Percentiles rank a stretch among this genome's conserved stretches.
Evolutionary conservation across 2,888 invertebrate genomes (phyloP).

Genomic region (Acleris cristana): DNA sequence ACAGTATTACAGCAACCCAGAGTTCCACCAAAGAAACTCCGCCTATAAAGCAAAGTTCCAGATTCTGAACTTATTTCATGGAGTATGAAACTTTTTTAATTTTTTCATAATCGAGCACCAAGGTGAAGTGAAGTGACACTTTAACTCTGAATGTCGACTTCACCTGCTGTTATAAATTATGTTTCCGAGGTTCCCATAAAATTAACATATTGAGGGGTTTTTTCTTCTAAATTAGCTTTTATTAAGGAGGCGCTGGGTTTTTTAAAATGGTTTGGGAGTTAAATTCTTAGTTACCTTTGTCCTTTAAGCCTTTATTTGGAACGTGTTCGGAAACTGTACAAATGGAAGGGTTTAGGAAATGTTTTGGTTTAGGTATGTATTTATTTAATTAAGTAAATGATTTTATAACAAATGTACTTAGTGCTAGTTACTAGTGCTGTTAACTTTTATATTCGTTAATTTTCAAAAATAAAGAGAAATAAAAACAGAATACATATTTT

Average conservation of each 20-base stretch:
- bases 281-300: constrained; percentile 16
- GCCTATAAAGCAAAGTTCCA: too few relatives aligned
- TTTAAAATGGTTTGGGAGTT: background rate
- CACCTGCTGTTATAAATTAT: constrained; percentile 22
- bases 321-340: constrained; percentile 10
- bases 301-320: background rate
- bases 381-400: background rate
- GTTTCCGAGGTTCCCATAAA: constrained; percentile 5
- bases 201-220: constrained; percentile 28
- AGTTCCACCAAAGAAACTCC: too few relatives aligned
- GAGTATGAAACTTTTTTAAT: constrained; percentile 21
- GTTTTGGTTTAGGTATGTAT: background rate
- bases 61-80: background rate
- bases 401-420: too few relatives aligned
- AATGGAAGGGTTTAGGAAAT: too few relatives aligned
- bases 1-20: too few relatives aligned
- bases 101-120: constrained; percentile 26
- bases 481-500: too few relatives aligned
- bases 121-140: constrained; percentile 7
- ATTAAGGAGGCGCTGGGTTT: background rate
- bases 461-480: too few relatives aligned
- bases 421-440: too few relatives aligned
- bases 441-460: too few relatives aligned
- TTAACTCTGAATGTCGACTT: constrained; percentile 8
- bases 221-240: constrained; percentile 11